Evolutionary conservation across 2,888 invertebrate species (phyloP).

Genomic region (Eupithecia subfuscata): DNA sequence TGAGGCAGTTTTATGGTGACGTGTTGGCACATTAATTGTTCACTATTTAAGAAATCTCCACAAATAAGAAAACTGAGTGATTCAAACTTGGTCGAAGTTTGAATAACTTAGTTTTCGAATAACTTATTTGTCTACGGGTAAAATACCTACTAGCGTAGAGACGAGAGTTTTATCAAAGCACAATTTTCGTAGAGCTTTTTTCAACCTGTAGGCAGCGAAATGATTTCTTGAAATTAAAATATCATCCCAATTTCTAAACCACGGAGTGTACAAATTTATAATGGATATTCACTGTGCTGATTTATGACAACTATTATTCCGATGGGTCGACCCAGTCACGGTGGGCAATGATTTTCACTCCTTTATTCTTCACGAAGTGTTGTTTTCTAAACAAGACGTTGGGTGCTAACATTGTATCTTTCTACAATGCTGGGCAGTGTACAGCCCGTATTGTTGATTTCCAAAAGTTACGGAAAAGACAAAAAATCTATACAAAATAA

Average conservation of each 20-base stretch:
- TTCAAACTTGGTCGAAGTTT: too few relatives aligned
- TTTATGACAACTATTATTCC: slow-evolving; percentile 35
- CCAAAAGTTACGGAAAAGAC: slow-evolving; percentile 31
- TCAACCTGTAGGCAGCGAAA: background rate
- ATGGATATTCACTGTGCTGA: slow-evolving; percentile 28
- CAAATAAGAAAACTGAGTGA: too few relatives aligned
- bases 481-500: slow-evolving; percentile 48
- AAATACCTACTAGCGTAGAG: background rate
- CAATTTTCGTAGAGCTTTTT: background rate
- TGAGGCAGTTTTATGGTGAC: background rate
- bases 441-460: slow-evolving; percentile 48
- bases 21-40: background rate
- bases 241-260: slow-evolving; percentile 22
- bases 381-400: slow-evolving; percentile 78
- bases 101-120: background rate
- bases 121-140: background rate
- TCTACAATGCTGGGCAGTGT: slow-evolving; percentile 45
- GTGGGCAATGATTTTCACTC: slow-evolving; percentile 68
- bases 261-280: slow-evolving; percentile 11
- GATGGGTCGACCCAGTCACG: slow-evolving; percentile 55
- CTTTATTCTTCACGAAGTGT: slow-evolving; percentile 58
- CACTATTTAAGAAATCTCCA: background rate
- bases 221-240: slow-evolving; percentile 16
- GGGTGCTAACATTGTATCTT: slow-evolving; percentile 61
- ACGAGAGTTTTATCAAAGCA: too few relatives aligned